phyloP scores from a whole-genome alignment of 2,797 vertebrate genomes.

The Micromesistius poutassou region DNA sequence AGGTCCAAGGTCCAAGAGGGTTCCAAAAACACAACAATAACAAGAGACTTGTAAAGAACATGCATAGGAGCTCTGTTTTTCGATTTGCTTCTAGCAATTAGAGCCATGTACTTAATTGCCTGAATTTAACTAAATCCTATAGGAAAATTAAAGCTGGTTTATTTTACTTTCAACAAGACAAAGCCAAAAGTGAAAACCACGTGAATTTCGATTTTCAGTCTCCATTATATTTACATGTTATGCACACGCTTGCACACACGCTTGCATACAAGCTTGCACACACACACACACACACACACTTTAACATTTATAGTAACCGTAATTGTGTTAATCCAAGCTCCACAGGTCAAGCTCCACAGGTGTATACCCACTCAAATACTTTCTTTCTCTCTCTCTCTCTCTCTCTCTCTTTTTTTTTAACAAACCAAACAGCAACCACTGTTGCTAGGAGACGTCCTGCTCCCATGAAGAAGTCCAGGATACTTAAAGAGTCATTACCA shows the following conservation, averaged over 20 bases:
- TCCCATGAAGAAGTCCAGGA: conserved; percentile 30
- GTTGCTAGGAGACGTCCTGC: conserved; percentile 64
- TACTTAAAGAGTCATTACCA: conserved; percentile 48
- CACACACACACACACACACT: neutral
- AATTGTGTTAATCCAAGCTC: neutral
- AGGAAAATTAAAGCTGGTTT: neutral
- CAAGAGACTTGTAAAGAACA: neutral
- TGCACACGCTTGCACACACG: neutral
- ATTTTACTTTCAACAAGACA: neutral
- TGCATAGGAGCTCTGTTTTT: neutral
- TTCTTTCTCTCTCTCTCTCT: too few relatives aligned
- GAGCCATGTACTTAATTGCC: neutral
- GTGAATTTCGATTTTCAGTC: neutral
- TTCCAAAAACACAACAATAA: neutral
- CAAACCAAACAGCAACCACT: neutral
- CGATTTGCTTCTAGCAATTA: neutral
- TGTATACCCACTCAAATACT: neutral
- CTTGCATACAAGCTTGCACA: neutral
- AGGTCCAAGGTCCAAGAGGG: neutral
- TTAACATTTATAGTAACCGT: neutral
- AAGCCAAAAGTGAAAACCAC: neutral
- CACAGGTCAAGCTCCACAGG: neutral
- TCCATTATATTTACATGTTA: neutral
- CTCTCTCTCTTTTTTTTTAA: neutral
- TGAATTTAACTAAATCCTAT: neutral